These are phyloP conservation scores for Otocyon megalotis DNA, from an alignment of 2,113 vertebrate species.

Conservation along the genomic window DNA sequence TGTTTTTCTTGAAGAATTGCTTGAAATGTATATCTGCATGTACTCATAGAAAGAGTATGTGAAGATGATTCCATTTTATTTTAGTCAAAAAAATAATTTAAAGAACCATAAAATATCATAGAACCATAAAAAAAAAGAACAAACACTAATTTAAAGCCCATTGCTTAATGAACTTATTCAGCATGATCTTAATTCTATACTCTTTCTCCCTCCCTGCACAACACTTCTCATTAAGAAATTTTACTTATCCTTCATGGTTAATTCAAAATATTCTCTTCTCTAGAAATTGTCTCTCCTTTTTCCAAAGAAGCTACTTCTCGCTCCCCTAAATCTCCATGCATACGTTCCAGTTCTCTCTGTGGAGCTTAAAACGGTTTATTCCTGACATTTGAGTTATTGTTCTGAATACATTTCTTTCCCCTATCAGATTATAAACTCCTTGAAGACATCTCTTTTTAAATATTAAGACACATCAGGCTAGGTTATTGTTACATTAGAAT, in stretches of 20 bases:
- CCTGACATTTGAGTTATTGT: conserved; percentile 45
- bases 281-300: background rate
- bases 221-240: background rate
- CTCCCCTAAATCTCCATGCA: background rate
- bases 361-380: background rate
- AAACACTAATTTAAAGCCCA: background rate
- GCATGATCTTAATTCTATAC: background rate
- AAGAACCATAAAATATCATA: background rate
- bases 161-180: background rate
- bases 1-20: background rate
- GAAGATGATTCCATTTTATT: background rate
- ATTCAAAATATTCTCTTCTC: background rate
- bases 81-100: background rate
- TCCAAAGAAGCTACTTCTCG: background rate
- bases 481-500: conserved; percentile 73
- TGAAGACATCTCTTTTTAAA: conserved; percentile 76
- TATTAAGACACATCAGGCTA: conserved; percentile 77
- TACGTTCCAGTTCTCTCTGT: background rate
- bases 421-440: conserved; percentile 33
- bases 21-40: background rate
- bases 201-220: background rate
- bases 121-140: background rate
- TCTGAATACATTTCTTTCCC: conserved; percentile 12
- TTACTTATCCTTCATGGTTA: background rate
- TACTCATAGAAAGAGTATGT: background rate